Evolutionary conservation across 2,797 vertebrate species (phyloP), one percentile per base, ranked within the genome.

Genomic region (Carapus acus): DNA sequence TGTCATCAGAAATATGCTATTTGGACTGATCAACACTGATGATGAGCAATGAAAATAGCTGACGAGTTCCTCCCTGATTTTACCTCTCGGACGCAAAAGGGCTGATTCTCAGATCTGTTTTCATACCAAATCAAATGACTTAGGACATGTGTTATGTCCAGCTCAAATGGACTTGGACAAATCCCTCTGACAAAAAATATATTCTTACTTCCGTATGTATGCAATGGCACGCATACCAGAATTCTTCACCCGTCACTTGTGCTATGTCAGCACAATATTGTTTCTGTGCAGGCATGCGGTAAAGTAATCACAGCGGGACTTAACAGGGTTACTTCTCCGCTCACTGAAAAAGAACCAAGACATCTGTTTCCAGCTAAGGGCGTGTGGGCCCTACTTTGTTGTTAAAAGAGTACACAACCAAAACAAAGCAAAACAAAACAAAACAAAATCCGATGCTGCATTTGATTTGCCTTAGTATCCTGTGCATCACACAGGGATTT

Each of bases 381-480:
- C 18, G 34, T 41, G 38, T 12, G 21, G 42, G 9, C 24, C 9
- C 9, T 38, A 39, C 6, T 53, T 50, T 50, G 16, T 41, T 54
- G 38, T 48, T 59, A 13, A 56, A 54, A 62, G 37, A 62, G 24
- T 17, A 47, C 9, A 39, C 33, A 42, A 54, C 55, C 42, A 69
- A 58, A 68, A 34, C 59, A 23, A 39, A 72, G 69, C 46, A 65
- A 51, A 52, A 24, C 23, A 43, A 27, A 61, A 65, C 40, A 20
- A 63, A 74, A 78, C 43, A 13, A 62, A 74, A 78, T 49, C 14
- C 14, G 61, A 47, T 63, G 42, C 42, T 64, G 41, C 46, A 51
- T 68, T 71, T 58, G 37, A 65, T 70, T 75, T 68, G 71, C 47
- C 74, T 69, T 58, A 44, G 40, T 67, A 69, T 69, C 54, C 50